Percentiles rank a stretch among this genome's conserved stretches.
phyloP scores from a whole-genome alignment of 2,888 invertebrate species.

The Opisthograptis luteolata region DNA sequence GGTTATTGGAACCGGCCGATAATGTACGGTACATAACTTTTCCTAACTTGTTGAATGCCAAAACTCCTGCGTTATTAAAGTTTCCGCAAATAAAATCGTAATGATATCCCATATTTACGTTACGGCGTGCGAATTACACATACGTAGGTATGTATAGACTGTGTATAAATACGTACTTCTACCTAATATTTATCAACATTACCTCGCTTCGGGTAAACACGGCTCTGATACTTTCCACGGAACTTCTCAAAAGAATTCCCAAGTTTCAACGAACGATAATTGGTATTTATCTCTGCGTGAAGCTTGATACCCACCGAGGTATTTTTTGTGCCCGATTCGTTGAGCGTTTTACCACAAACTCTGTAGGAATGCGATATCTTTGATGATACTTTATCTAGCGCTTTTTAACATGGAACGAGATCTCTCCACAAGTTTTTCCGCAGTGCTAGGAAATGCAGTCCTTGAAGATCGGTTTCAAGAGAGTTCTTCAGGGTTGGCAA shows the following conservation, averaged over 20 bases:
- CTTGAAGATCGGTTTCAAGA: too few relatives aligned
- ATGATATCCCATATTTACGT: slow-evolving; percentile 12
- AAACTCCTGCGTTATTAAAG: slow-evolving; percentile 3
- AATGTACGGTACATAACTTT: too few relatives aligned
- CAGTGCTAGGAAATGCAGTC: too few relatives aligned
- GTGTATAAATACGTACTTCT: slow-evolving; percentile 8
- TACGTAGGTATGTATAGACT: slow-evolving; percentile 12
- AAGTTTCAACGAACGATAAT: slow-evolving; percentile 18
- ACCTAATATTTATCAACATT: slow-evolving; percentile 23
- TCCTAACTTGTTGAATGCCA: not conserved
- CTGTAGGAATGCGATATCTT: not conserved
- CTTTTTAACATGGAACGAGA: too few relatives aligned
- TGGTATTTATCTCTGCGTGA: slow-evolving; percentile 9
- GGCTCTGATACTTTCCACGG: slow-evolving; percentile 5
- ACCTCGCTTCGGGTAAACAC: slow-evolving; percentile 8
- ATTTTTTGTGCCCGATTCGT: not conserved
- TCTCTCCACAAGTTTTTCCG: too few relatives aligned
- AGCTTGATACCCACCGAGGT: slow-evolving; percentile 1
- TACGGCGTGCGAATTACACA: slow-evolving; percentile 5
- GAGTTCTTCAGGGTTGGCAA: too few relatives aligned
- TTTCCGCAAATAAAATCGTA: slow-evolving; percentile 2
- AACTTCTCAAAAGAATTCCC: slow-evolving; percentile 14
- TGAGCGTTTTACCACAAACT: not conserved
- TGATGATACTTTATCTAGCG: too few relatives aligned
- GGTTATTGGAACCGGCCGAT: too few relatives aligned